Evolutionary conservation across 2,888 invertebrate species (phyloP), one percentile per base, ranked within the genome.

Genomic region (Cyaniris semiargus): DNA sequence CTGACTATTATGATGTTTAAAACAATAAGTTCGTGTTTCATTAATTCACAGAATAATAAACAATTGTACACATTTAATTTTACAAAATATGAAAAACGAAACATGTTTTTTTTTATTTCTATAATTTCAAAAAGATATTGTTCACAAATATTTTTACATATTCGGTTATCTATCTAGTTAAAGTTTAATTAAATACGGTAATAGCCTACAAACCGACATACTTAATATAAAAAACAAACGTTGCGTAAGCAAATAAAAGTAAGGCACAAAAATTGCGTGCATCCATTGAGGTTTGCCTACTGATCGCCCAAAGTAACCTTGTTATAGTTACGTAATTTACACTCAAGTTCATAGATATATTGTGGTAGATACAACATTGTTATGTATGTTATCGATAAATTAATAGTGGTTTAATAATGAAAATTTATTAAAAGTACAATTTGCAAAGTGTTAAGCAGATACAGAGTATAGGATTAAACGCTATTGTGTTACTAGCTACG

Each of bases 301-400:
- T 23, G 74, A 23, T 23, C 53, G 18, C 21, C 44, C 1, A 74
- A 74, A 48, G 48, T 74, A 74, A 74, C 74, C 74, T 74, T 74
- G 74, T 74, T 48, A 74, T 74, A 27, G 27, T 74, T 74, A 74
- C 15, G 74, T 74, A 53, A 74, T 74, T 53, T 53, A 74, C 31
- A 48, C 21, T 74, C 27, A 38, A 48, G 48, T 27, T 53, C 10
- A 27, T 74, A 8, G 74, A 74, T 74, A 3, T 66, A 38, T 48
- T 8, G 6, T 21, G 1, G 23, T 23, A 74, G 38, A 44, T n/a
- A 10, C 23, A 23, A 10, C 60, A 60, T 58, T 58, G 8, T 21
- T 5, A n/a, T 18, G 6, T 3, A 48, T 53, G 15, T 18, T 15
- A 53, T 53, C 15, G 0, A 53, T 38, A 38, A 38, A 38, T 38